A percentile compares a stretch with the other conserved stretches of the same genome.
Evolutionary conservation across 2,113 vertebrate genomes (phyloP).

Genomic region (Paralichthys olivaceus): DNA sequence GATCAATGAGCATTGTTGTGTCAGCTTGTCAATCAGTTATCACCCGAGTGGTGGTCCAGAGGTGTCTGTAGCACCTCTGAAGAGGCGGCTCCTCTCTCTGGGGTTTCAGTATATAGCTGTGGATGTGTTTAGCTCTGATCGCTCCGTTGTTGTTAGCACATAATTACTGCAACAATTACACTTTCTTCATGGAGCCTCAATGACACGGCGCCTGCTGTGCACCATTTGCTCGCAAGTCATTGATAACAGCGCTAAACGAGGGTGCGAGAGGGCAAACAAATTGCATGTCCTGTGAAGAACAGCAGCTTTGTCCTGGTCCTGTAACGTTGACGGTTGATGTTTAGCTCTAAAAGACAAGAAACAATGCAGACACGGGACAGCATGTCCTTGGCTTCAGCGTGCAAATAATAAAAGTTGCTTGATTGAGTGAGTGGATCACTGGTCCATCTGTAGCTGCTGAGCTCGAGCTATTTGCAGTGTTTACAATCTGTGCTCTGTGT

Average conservation of each 20-base stretch:
- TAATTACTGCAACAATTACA: slow-evolving; percentile 73
- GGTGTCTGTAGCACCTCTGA: slow-evolving; percentile 30
- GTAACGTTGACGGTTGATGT: background rate
- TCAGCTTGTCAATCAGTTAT: slow-evolving; percentile 48
- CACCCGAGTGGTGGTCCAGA: slow-evolving; percentile 29
- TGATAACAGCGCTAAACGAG: slow-evolving; percentile 51
- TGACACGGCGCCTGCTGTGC: slow-evolving; percentile 74
- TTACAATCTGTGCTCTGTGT: slow-evolving; percentile 41
- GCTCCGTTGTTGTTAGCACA: slow-evolving; percentile 55
- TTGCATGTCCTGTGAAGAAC: slow-evolving; percentile 34
- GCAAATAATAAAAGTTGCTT: slow-evolving; percentile 41
- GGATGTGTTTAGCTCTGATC: slow-evolving; percentile 36
- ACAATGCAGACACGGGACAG: slow-evolving; percentile 13
- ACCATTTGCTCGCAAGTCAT: slow-evolving; percentile 76
- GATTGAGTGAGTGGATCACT: slow-evolving; percentile 43
- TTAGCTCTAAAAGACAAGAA: slow-evolving; percentile 25
- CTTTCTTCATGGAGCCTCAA: slow-evolving; percentile 65
- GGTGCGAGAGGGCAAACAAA: slow-evolving; percentile 65
- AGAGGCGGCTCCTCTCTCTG: background rate
- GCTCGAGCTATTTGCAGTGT: slow-evolving; percentile 33
- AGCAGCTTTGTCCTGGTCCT: slow-evolving; percentile 35
- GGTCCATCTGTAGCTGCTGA: slow-evolving; percentile 53
- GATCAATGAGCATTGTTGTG: slow-evolving; percentile 56
- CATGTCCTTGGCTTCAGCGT: slow-evolving; percentile 40
- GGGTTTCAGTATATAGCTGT: slow-evolving; percentile 38